Conservation (phyloP, 2,113 vertebrate species). For the zebrafish (Danio rerio) region GRCz12tu NC_133187.1:6211501-6212000, state of each 20-base stretch:
- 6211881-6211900: conserved; percentile 10
- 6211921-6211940: not conserved
- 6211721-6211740: not conserved
- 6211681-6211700: not conserved
- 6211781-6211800: not conserved
- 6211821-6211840: conserved; percentile 1
- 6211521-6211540: not conserved
- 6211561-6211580: not conserved
- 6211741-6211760: not conserved
- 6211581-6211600: not conserved
- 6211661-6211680: not conserved
- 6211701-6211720: conserved; percentile 23
- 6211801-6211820: conserved; percentile 14
- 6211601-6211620: not conserved
- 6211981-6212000: not conserved
- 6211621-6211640: not conserved
- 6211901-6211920: not conserved
- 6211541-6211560: too few relatives aligned
- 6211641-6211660: not conserved
- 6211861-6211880: not conserved
- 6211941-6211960: not conserved
- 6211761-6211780: conserved; percentile 29
- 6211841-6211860: conserved; percentile 5
- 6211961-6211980: not conserved
- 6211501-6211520: not conserved